Evolutionary conservation across 2,797 vertebrate species (phyloP).

Genomic region (Ibycter americanus): DNA sequence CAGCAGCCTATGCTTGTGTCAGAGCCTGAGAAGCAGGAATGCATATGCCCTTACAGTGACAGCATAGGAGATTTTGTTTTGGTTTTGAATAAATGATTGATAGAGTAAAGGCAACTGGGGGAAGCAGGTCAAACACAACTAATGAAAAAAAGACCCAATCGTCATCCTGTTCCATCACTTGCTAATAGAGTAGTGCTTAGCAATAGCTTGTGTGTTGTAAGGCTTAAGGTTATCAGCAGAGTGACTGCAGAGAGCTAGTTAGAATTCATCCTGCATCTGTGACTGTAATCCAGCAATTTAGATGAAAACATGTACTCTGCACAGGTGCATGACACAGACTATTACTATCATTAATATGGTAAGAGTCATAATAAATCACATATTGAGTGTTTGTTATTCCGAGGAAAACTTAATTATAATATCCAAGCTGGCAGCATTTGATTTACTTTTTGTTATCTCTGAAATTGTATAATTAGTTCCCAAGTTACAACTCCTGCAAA

Average conservation of each 20-base stretch:
- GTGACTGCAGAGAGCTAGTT: slow-evolving; percentile 50
- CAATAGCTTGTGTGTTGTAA: slow-evolving; percentile 38
- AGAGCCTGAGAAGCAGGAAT: neutral
- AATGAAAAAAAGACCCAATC: neutral
- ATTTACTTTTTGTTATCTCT: slow-evolving; percentile 51
- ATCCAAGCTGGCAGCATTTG: slow-evolving; percentile 46
- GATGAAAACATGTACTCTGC: slow-evolving; percentile 22
- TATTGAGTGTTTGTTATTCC: slow-evolving; percentile 37
- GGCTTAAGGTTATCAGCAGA: slow-evolving; percentile 63
- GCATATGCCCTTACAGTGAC: neutral
- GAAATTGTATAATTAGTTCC: slow-evolving; percentile 42
- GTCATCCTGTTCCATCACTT: neutral
- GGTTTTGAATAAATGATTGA: slow-evolving; percentile 26
- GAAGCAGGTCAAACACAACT: neutral
- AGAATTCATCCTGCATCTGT: slow-evolving; percentile 39
- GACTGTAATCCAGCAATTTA: slow-evolving; percentile 37
- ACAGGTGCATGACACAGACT: slow-evolving; percentile 33
- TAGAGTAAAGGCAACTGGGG: neutral
- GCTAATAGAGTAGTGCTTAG: slow-evolving; percentile 36
- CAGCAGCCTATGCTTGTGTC: neutral
- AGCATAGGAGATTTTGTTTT: neutral
- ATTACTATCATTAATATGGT: slow-evolving; percentile 42
- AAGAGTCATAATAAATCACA: slow-evolving; percentile 51
- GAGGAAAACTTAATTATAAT: slow-evolving; percentile 59
- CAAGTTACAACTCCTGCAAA: neutral